Percentiles rank a stretch among this genome's conserved stretches.
Conservation (phyloP, 2,888 invertebrate genomes). For the Zeuzera pyrina region DNA sequence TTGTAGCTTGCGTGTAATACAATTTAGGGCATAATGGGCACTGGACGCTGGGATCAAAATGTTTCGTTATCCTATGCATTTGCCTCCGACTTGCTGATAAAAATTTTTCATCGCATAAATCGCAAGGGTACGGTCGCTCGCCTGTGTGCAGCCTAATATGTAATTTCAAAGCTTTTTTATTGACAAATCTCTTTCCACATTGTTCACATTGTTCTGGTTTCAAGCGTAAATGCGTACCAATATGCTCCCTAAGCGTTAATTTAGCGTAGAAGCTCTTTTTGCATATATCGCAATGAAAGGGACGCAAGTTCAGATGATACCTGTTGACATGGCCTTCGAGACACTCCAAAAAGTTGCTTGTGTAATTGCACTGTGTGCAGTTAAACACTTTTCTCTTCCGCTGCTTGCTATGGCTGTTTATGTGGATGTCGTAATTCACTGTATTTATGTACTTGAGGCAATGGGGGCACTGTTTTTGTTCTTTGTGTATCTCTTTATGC, state of each 20-base stretch:
- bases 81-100: constrained; percentile 35
- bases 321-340: constrained; percentile 30
- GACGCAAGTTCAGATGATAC: constrained; percentile 29
- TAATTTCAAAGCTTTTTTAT: constrained; percentile 32
- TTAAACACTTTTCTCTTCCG: no score
- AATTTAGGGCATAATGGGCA: constrained; percentile 32
- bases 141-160: constrained; percentile 34
- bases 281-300: constrained; percentile 26
- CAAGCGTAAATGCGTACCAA: constrained; percentile 7
- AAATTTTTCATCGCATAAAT: constrained; percentile 31
- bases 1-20: constrained; percentile 31
- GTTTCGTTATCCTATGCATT: constrained; percentile 29
- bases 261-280: constrained; percentile 22
- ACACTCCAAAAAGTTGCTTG: constrained; percentile 13
- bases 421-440: no score
- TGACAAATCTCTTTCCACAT: constrained; percentile 20
- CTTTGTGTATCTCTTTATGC: no score
- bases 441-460: no score
- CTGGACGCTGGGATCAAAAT: constrained; percentile 27
- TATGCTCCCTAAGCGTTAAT: constrained; percentile 30
- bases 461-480: no score
- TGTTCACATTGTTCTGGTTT: background rate
- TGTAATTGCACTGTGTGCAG: constrained; percentile 26
- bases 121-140: constrained; percentile 32
- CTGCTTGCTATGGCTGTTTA: no score